Percentiles rank a stretch among this genome's conserved stretches.
Conservation (phyloP, 2,888 invertebrate genomes). For the Protophormia terraenovae region DNA sequence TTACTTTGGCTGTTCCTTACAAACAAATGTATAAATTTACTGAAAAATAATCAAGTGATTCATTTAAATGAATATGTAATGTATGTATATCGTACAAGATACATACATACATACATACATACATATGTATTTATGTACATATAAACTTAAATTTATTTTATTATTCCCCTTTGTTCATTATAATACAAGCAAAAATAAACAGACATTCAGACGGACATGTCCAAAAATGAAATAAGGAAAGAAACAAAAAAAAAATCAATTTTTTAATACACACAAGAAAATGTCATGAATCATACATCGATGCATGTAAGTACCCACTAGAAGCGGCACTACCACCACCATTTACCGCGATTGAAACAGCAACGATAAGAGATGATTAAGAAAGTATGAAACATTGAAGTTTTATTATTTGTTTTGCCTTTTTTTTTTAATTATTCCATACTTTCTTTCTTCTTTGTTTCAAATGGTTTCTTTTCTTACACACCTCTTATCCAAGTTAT, state of each 20-base stretch:
- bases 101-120: background rate
- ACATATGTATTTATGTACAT: background rate
- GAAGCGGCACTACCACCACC: background rate
- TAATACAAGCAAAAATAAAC: slow-evolving; percentile 4
- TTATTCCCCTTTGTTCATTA: slow-evolving; percentile 48
- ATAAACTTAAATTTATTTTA: background rate
- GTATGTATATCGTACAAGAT: background rate
- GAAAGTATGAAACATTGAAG: slow-evolving; percentile 60
- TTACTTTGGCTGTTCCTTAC: slow-evolving; percentile 4
- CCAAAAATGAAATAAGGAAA: slow-evolving; percentile 19
- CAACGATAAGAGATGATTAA: slow-evolving; percentile 55
- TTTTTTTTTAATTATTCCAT: slow-evolving; percentile 13
- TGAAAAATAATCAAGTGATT: slow-evolving; percentile 30
- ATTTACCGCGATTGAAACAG: slow-evolving; percentile 23
- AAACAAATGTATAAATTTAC: background rate
- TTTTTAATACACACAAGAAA: slow-evolving; percentile 34
- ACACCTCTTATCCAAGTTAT: background rate
- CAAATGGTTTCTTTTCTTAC: slow-evolving; percentile 22
- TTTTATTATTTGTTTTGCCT: slow-evolving; percentile 44
- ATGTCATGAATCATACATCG: slow-evolving; percentile 56
- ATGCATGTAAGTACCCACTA: background rate
- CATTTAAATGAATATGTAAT: background rate
- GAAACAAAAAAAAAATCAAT: background rate
- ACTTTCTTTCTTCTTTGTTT: slow-evolving; percentile 65
- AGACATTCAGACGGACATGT: slow-evolving; percentile 21